Base-by-base conservation (phyloP, 2,888 invertebrate genomes). In the Lissocephala sabroskyi region DNA sequence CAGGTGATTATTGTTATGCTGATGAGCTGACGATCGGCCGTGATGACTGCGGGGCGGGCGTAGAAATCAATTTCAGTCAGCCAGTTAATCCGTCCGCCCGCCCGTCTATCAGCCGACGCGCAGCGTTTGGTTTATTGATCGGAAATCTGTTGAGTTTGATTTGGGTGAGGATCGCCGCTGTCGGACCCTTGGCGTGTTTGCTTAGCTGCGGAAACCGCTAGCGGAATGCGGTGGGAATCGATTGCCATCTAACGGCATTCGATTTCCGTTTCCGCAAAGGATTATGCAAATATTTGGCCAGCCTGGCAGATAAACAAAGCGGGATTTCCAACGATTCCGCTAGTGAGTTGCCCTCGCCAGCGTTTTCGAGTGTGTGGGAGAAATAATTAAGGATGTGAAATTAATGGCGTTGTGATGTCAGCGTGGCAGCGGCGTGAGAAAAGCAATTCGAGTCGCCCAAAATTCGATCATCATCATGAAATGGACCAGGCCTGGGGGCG, bases 341-440 rank as follows among this genome's bases (percentile, higher is more conserved):
- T n/a, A n/a, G n/a, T n/a, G n/a, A n/a, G n/a, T n/a, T n/a, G n/a
- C n/a, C n/a, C n/a, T n/a, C n/a, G n/a, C n/a, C n/a, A n/a, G n/a
- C n/a, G n/a, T n/a, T n/a, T n/a, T 33, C 14, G 47, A 51, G 60
- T 59, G 59, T 65, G 56, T 61, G 62, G 53, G 56, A 52, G 35
- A 7, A 17, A 33, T 52, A 59, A 57, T 59, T 60, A 50, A 36
- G 41, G 35, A 43, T 19, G 53, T 52, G 56, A n/a, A n/a, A 63
- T 79, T 71, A 65, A 79, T 77, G 58, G 65, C 51, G 56, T 62
- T 74, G 62, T 79, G 65, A 79, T 66, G 52, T 52, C 50, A 77
- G 62, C 79, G 62, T 77, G 37, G 35, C 40, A 19, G 5, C 46
- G 39, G 49, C 52, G 65, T 53, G 59, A 53, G 55, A 56, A 56